phyloP scores from a whole-genome alignment of 2,888 invertebrate species.

The Papilio demoleus region DNA sequence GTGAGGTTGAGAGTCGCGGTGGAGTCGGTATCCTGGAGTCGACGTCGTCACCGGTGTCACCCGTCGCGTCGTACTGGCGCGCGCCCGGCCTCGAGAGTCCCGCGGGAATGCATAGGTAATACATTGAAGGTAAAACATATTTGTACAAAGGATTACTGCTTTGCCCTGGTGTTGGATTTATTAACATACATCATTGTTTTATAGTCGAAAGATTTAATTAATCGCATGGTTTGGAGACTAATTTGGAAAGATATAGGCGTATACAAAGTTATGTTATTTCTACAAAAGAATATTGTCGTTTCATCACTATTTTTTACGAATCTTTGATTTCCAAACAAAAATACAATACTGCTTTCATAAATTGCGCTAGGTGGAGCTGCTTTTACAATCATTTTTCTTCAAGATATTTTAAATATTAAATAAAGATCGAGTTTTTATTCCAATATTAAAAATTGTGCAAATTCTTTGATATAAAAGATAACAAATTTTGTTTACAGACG shows the following conservation, averaged over 20 bases:
- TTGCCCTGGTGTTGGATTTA: background rate
- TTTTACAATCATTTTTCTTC: too few species aligned
- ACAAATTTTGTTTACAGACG: conserved; percentile 52
- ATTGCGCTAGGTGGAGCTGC: too few species aligned
- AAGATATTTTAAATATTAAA: too few species aligned
- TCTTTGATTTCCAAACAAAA: too few species aligned
- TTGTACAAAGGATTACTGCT: background rate
- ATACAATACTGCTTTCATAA: too few species aligned
- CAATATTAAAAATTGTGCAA: too few species aligned
- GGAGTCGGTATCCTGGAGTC: conserved; percentile 69
- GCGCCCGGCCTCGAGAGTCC: conserved; percentile 68
- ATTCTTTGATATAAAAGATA: background rate
- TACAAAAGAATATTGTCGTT: too few species aligned
- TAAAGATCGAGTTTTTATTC: too few species aligned
- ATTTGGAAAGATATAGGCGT: too few species aligned
- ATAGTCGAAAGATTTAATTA: background rate
- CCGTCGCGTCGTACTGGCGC: conserved; percentile 69
- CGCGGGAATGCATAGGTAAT: conserved; percentile 65
- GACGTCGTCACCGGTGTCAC: conserved; percentile 66
- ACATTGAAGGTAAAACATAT: conserved; percentile 20
- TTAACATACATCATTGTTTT: background rate
- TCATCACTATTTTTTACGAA: too few species aligned
- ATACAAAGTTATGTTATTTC: too few species aligned
- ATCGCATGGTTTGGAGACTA: background rate
- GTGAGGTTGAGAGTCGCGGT: conserved; percentile 86